These are phyloP conservation scores for Gambusia holbrooki DNA, from an alignment of 2,113 vertebrate species.

Conservation along the genomic window DNA sequence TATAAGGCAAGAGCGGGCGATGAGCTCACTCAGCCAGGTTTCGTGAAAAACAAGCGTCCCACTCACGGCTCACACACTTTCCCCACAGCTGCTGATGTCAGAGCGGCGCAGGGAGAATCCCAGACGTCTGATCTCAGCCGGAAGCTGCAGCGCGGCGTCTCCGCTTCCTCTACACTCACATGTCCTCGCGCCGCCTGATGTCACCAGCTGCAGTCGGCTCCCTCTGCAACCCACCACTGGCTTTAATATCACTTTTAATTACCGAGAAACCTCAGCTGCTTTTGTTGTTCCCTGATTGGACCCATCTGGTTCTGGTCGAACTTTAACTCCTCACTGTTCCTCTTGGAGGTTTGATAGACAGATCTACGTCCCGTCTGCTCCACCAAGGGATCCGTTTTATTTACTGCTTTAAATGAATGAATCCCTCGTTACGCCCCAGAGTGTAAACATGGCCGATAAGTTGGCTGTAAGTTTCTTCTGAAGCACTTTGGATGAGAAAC, in stretches of 20 bases:
- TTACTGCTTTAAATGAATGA: too few species aligned
- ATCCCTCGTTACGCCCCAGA: too few species aligned
- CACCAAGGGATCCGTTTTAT: too few species aligned
- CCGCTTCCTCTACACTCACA: constrained; percentile 51
- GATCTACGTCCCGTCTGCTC: too few species aligned
- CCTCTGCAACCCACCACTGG: too few species aligned
- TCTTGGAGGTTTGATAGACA: too few species aligned
- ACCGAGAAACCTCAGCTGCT: neutral
- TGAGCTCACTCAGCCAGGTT: constrained; percentile 48
- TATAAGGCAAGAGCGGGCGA: constrained; percentile 45
- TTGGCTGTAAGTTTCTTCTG: neutral
- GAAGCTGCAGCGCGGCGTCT: constrained; percentile 28
- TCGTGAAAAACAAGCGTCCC: constrained; percentile 1
- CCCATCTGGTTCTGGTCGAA: neutral
- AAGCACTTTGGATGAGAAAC: neutral
- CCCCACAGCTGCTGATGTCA: constrained; percentile 46
- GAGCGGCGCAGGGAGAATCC: constrained; percentile 53
- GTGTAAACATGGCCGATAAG: too few species aligned
- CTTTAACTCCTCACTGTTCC: too few species aligned
- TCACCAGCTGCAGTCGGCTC: too few species aligned
- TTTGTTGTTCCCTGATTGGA: too few species aligned
- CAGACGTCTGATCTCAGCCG: constrained; percentile 56
- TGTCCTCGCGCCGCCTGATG: neutral
- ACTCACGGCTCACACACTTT: constrained; percentile 28
- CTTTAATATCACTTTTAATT: neutral